Base-by-base conservation (phyloP, 1,140 invertebrate species). In the Bombus vancouverensis region DNA sequence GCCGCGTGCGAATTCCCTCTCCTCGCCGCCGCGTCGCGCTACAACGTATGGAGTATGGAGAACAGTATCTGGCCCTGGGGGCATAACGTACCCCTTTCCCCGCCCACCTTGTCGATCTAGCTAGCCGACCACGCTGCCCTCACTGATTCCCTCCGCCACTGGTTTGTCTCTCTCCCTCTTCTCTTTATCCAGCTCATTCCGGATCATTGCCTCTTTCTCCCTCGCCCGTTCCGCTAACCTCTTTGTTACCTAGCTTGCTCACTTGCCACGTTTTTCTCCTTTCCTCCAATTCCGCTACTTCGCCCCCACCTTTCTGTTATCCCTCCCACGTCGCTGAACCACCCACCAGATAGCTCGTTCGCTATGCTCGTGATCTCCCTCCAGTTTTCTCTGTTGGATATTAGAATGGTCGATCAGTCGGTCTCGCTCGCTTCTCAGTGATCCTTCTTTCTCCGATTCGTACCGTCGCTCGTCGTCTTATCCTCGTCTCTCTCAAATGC, bases 1-100 rank as follows among this genome's bases (percentile, higher is more conserved):
- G 81, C 84, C 87, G 88, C 88, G 84, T 89, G 88, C 83, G 71
- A 89, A 89, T 89, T 89, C 88, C 77, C 88, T 72, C 88, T 89
- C 66, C 66, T 59, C 70, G 65, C n/a, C 13, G 3, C 47, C 57
- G 70, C 18, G 47, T 18, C 18, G 18, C 47, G 47, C 47, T 18
- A 18, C 47, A 1, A 18, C 47, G 47, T 53, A 53, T 53, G 47
- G 47, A 53, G 47, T 66, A 75, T 76, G 88, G 84, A 77, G 84
- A 84, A 82, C 57, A 76, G 72, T 87, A 68, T 74, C 81, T 90
- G 86, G 76, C 85, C 88, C 88, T 62, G 71, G 81, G 81, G 88
- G 81, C 37, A 87, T 68, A 87, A 28, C 72, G 28, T 80, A 53
- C 85, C 85, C 86, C 80, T 89, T 90, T 87, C 82, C 89, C 89